These are phyloP conservation scores for Tamandua tetradactyla DNA, from an alignment of 2,797 vertebrate species.

Conservation along the genomic window DNA sequence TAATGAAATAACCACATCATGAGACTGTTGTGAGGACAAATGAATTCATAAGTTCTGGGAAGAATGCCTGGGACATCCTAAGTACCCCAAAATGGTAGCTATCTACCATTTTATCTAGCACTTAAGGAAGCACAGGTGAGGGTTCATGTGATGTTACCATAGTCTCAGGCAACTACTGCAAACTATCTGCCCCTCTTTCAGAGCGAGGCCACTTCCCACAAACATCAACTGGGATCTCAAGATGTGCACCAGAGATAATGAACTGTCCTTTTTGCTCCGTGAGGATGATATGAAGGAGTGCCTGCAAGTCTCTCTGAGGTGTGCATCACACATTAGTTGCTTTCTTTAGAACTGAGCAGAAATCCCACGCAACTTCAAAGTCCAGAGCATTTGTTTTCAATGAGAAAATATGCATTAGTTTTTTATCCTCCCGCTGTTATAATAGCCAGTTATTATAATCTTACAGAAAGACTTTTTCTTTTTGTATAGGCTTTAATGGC, in stretches of 20 bases:
- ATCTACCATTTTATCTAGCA: not conserved
- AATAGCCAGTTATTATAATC: slow-evolving; percentile 64
- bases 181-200: not conserved
- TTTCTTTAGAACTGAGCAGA: slow-evolving; percentile 20
- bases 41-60: not conserved
- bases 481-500: slow-evolving; percentile 52
- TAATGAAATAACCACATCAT: not conserved
- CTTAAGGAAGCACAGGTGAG: not conserved
- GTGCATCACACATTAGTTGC: not conserved
- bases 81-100: not conserved
- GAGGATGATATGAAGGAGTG: not conserved
- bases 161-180: not conserved
- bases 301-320: not conserved
- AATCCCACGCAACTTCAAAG: slow-evolving; percentile 53
- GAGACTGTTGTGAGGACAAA: not conserved
- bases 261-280: not conserved
- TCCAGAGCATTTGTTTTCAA: slow-evolving; percentile 29
- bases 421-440: slow-evolving; percentile 49
- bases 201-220: not conserved
- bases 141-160: not conserved
- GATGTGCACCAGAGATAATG: not conserved
- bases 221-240: not conserved
- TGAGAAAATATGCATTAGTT: slow-evolving; percentile 55
- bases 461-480: slow-evolving; percentile 64
- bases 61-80: not conserved